A percentile compares a stretch with the other conserved stretches of the same genome.
Conservation (phyloP, 2,113 vertebrate species). For the Hyperopisus bebe region DNA sequence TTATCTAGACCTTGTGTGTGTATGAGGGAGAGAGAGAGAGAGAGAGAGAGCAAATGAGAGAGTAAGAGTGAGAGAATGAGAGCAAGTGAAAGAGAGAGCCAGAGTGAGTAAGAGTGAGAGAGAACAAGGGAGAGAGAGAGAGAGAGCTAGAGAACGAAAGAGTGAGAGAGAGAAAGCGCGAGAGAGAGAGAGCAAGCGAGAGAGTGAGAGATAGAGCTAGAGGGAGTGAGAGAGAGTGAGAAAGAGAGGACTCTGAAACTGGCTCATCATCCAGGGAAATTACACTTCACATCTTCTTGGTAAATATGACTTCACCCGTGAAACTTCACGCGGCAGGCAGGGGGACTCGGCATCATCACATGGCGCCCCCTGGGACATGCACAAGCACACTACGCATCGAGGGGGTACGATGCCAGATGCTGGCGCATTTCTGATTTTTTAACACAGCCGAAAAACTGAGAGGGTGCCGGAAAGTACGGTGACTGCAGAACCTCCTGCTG, state of each 20-base stretch:
- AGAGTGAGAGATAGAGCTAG: too few relatives aligned
- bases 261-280: background rate
- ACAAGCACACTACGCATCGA: background rate
- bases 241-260: background rate
- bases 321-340: background rate
- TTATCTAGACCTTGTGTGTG: background rate
- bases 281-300: background rate
- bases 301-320: background rate
- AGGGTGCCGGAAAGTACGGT: background rate
- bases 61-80: too few relatives aligned
- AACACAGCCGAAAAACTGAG: background rate
- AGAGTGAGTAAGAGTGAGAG: background rate
- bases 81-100: background rate
- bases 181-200: background rate
- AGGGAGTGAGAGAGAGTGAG: too few relatives aligned
- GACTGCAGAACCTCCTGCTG: background rate
- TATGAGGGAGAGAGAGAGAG: background rate
- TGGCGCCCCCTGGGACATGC: background rate
- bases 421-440: background rate
- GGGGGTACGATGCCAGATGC: background rate
- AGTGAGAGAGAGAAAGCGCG: too few relatives aligned
- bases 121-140: background rate
- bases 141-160: too few relatives aligned
- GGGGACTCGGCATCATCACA: background rate
- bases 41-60: background rate